Percentiles rank a stretch among this genome's conserved stretches.
Conservation (phyloP, 2,113 vertebrate species). For the Rhea americana region DNA sequence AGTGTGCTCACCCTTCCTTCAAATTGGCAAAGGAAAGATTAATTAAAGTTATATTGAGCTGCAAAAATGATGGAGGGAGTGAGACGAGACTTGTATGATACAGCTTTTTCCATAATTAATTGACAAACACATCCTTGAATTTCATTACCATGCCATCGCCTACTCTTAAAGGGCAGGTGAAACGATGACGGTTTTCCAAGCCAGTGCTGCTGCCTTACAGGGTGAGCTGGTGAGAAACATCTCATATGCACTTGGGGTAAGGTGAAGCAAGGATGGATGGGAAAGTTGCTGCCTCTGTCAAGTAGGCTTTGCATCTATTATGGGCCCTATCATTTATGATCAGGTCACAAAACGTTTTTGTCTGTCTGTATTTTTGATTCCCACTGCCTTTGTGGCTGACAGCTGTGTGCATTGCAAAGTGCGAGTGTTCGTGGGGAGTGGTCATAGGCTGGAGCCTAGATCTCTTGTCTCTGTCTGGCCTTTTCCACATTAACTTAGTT, state of each 20-base stretch:
- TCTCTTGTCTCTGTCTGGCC: not conserved
- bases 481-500: not conserved
- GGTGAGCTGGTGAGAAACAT: not conserved
- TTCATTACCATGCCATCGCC: slow-evolving; percentile 40
- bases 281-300: not conserved
- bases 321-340: not conserved
- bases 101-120: slow-evolving; percentile 54
- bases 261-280: not conserved
- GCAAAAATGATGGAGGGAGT: slow-evolving; percentile 51
- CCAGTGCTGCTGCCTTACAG: not conserved
- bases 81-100: not conserved
- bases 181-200: not conserved
- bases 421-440: not conserved
- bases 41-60: slow-evolving; percentile 72
- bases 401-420: not conserved
- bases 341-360: not conserved
- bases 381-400: not conserved
- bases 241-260: not conserved
- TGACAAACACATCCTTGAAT: slow-evolving; percentile 43
- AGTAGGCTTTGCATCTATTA: not conserved
- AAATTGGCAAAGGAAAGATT: slow-evolving; percentile 66
- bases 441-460: not conserved
- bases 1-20: slow-evolving; percentile 63
- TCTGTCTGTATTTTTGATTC: not conserved
- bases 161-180: slow-evolving; percentile 26